Evolutionary conservation across 2,888 invertebrate genomes (phyloP).

Genomic region (Coecobrya sp.): DNA sequence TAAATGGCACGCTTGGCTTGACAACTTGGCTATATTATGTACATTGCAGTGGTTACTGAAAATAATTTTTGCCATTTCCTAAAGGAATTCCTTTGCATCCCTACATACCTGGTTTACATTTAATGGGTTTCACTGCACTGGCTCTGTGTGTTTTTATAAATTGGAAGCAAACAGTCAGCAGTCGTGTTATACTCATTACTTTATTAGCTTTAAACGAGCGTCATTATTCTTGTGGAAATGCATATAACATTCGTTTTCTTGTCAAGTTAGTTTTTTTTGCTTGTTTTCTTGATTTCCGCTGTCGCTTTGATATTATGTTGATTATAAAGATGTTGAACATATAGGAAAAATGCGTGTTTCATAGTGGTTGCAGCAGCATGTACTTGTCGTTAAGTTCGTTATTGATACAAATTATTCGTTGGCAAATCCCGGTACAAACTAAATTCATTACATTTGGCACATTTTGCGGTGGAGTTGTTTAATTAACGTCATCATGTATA

Average conservation of each 20-base stretch:
- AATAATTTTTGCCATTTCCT: constrained; percentile 71
- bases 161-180: constrained; percentile 3
- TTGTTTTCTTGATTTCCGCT: constrained; percentile 62
- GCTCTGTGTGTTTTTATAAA: neutral
- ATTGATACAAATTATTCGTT: neutral
- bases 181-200: constrained; percentile 27
- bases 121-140: neutral
- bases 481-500: neutral
- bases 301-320: constrained; percentile 27
- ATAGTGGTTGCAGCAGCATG: neutral
- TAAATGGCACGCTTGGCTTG: constrained; percentile 77
- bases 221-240: constrained; percentile 20
- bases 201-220: constrained; percentile 24
- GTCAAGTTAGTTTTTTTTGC: constrained; percentile 34
- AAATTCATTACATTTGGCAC: neutral
- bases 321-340: constrained; percentile 19
- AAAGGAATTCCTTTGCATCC: constrained; percentile 62
- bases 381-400: neutral
- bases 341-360: neutral
- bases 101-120: constrained; percentile 78
- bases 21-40: constrained; percentile 58
- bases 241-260: constrained; percentile 60
- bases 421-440: neutral
- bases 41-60: constrained; percentile 63
- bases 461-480: neutral